Percentiles rank a stretch among this genome's conserved stretches.
Evolutionary conservation across 2,888 invertebrate species (phyloP).

Genomic region (Lithophane leautieri): DNA sequence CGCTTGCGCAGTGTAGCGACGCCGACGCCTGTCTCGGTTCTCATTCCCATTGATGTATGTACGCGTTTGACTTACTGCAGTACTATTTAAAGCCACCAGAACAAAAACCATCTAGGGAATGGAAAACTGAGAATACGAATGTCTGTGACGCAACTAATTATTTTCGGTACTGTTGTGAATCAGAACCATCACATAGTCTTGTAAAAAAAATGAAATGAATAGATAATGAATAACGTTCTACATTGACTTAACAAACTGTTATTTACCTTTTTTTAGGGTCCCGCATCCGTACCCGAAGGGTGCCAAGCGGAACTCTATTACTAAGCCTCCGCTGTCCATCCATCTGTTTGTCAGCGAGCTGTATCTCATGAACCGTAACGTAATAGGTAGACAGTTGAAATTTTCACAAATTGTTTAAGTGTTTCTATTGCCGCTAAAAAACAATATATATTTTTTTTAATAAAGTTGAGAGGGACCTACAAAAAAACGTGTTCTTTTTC

Average conservation of each 20-base stretch:
- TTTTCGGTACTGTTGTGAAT: constrained; percentile 58
- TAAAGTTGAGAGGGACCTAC: too few relatives aligned
- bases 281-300: too few relatives aligned
- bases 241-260: constrained; percentile 14
- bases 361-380: too few relatives aligned
- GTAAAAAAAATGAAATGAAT: constrained; percentile 13
- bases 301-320: too few relatives aligned
- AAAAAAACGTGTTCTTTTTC: too few relatives aligned
- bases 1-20: constrained; percentile 74
- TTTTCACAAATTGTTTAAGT: too few relatives aligned
- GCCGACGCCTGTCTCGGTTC: constrained; percentile 53
- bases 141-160: constrained; percentile 63
- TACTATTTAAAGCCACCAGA: constrained; percentile 75
- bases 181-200: constrained; percentile 52
- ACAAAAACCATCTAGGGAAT: constrained; percentile 70
- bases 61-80: constrained; percentile 74
- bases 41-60: constrained; percentile 75
- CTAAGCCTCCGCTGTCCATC: too few relatives aligned
- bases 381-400: too few relatives aligned
- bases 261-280: constrained; percentile 13
- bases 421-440: too few relatives aligned
- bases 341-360: too few relatives aligned
- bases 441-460: too few relatives aligned
- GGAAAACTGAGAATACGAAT: constrained; percentile 69
- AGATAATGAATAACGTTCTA: constrained; percentile 29